Base-by-base conservation (phyloP, 2,888 invertebrate genomes). In the Myopa testacea region DNA sequence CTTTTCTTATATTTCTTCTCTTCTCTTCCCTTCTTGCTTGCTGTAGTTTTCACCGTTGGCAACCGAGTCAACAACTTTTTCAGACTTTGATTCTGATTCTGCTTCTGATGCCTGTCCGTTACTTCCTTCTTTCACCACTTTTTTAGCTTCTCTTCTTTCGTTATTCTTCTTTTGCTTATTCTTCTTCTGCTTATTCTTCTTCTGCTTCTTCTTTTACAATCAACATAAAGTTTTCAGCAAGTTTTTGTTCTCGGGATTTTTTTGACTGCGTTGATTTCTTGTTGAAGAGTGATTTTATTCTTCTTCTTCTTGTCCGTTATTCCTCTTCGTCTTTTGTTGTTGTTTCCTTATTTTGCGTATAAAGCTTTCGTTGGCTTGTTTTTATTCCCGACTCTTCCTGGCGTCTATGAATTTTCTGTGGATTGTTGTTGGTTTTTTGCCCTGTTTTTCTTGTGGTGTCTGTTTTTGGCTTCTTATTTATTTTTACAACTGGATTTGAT, bases 61-160 rank as follows among this genome's bases (percentile, higher is more conserved):
- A 70, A 60, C 26, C 52, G 38, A 75, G 68, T 76, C 70, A 71
- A 60, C 76, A 70, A 71, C 52, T 71, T 72, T 72, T 58, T 58
- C 58, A 71, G 52, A 37, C 4, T 55, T 71, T n/a, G n/a, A 8
- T 58, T 58, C 58, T 58, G 65, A 58, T 71, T 2, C 69, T 69
- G 69, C 69, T 58, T 6, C 58, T 52, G 52, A 8, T 52, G 52
- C 52, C 52, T 52, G 26, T 26, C 26, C 26, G 26, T 26, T 26
- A 26, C 26, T 26, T 26, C 26, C 26, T 26, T 26, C 26, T 26
- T 26, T 26, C 26, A 26, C 26, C 26, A 26, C 26, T 26, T 26
- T 26, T 26, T 26, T 26, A 26, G 26, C 26, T 26, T 26, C 26
- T 26, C 26, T 26, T 26, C 26, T 1, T 26, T 26, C 26, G 26